These are phyloP conservation scores for Andrena camellia DNA, from an alignment of 2,888 invertebrate genomes.

Conservation along the genomic window DNA sequence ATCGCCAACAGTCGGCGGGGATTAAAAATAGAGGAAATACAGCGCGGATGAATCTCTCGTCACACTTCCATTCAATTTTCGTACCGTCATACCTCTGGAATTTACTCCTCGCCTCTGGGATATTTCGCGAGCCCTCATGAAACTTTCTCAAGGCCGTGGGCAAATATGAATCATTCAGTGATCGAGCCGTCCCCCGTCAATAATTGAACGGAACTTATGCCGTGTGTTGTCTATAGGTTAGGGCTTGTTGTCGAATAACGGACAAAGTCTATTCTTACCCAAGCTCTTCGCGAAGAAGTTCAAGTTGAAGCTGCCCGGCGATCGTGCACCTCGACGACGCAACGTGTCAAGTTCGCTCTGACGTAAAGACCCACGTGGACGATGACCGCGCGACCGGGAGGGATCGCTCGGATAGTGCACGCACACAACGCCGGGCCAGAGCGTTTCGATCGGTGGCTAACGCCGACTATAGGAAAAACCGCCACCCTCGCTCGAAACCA, in stretches of 20 bases:
- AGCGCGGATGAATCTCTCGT: not conserved
- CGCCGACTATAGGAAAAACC: conserved; percentile 67
- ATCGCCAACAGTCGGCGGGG: not conserved
- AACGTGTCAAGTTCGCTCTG: conserved; percentile 66
- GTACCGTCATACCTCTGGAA: not conserved
- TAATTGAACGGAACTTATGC: conserved; percentile 24
- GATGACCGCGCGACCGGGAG: conserved; percentile 55
- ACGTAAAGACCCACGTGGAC: conserved; percentile 65
- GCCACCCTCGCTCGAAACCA: conserved; percentile 72
- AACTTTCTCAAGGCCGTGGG: conserved; percentile 17
- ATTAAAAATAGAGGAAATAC: not conserved
- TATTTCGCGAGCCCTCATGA: not conserved
- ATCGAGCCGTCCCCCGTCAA: conserved; percentile 17
- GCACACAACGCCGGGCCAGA: conserved; percentile 14
- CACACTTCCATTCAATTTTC: not conserved
- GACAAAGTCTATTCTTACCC: conserved; percentile 8
- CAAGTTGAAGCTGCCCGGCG: not conserved
- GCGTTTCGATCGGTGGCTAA: conserved; percentile 71
- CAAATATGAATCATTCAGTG: conserved; percentile 29
- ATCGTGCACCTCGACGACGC: conserved; percentile 4
- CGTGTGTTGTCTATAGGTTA: not conserved
- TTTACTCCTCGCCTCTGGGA: not conserved
- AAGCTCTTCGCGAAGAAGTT: conserved; percentile 3
- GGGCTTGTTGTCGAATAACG: no score
- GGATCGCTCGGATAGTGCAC: conserved; percentile 13